Percentiles rank a stretch among this genome's conserved stretches.
Evolutionary conservation across 2,113 vertebrate species (phyloP).

Genomic region (Colius striatus): DNA sequence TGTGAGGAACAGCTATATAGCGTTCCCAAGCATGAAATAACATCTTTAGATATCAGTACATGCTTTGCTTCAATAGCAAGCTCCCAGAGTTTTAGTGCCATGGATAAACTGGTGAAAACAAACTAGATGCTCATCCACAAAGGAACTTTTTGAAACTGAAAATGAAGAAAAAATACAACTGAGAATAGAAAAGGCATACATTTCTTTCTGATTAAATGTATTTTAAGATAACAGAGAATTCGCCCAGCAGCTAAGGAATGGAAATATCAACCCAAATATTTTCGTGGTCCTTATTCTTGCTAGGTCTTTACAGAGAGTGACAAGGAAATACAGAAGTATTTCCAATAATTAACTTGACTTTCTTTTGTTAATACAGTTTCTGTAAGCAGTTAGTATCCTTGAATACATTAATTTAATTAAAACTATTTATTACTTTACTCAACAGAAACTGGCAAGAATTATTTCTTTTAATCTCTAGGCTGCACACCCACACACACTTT

Average conservation of each 20-base stretch:
- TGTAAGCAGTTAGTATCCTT: constrained; percentile 19
- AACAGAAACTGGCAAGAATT: constrained; percentile 44
- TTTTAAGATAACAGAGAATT: background rate
- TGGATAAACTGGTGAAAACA: background rate
- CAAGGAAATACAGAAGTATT: background rate
- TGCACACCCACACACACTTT: constrained; percentile 47
- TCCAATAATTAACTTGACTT: background rate
- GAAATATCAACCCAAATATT: background rate
- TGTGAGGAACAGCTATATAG: background rate
- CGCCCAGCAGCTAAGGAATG: background rate
- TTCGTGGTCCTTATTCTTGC: background rate
- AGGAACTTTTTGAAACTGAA: background rate
- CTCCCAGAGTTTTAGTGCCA: background rate
- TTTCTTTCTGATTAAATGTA: background rate
- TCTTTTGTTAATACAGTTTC: background rate
- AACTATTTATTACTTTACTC: constrained; percentile 51
- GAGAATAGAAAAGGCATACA: background rate
- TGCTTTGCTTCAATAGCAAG: background rate
- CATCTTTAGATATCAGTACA: background rate
- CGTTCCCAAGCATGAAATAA: background rate
- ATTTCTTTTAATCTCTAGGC: constrained; percentile 43
- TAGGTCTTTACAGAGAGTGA: background rate
- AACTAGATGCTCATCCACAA: background rate
- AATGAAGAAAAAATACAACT: background rate
- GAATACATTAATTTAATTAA: constrained; percentile 48